These are phyloP conservation scores for Callipepla squamata DNA, from an alignment of 2,113 vertebrate species.

Conservation along the genomic window DNA sequence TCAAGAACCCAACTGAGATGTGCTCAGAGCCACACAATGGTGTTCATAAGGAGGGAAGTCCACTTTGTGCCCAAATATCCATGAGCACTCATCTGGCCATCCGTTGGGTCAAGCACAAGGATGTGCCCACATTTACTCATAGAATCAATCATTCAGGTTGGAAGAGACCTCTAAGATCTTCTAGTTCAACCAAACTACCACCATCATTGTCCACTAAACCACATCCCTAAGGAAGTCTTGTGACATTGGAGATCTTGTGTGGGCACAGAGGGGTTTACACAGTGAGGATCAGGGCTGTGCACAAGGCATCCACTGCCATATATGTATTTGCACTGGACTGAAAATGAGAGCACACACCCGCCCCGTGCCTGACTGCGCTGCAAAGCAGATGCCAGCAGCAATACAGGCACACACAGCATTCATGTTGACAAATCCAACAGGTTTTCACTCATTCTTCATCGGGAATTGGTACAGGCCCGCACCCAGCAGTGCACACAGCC, in stretches of 20 bases:
- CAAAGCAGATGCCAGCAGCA: neutral
- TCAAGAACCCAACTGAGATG: neutral
- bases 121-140: too few relatives aligned
- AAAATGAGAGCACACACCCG: rapidly evolving
- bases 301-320: neutral
- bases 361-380: rapidly evolving
- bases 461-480: neutral
- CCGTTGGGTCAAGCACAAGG: neutral
- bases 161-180: too few relatives aligned
- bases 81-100: neutral
- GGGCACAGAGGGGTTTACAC: neutral
- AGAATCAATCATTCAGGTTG: too few relatives aligned
- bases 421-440: neutral
- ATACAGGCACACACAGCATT: neutral
- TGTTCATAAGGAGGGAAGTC: neutral
- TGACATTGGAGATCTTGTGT: neutral
- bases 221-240: too few relatives aligned
- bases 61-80: neutral
- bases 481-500: rapidly evolving
- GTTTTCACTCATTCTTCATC: neutral
- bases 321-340: rapidly evolving
- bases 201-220: too few relatives aligned
- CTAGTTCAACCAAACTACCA: too few relatives aligned
- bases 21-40: neutral
- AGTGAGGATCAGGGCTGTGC: neutral